These are phyloP conservation scores for Dipodomys merriami DNA, from an alignment of 2,113 vertebrate genomes.

Conservation along the genomic window DNA sequence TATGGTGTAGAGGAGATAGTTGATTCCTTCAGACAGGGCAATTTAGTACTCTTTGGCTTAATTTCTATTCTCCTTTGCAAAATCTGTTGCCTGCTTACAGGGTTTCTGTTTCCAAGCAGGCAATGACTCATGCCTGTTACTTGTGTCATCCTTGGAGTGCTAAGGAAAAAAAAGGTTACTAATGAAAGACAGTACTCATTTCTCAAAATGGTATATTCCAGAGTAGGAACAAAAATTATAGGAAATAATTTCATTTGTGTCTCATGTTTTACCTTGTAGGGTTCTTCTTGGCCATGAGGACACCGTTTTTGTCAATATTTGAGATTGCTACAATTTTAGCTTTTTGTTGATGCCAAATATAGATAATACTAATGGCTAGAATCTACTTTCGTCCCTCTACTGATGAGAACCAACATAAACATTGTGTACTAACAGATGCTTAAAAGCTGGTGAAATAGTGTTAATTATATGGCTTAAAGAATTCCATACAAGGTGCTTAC, in stretches of 20 bases:
- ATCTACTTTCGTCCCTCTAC: background rate
- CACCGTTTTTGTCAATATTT: background rate
- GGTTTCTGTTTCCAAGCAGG: background rate
- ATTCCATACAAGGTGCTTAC: background rate
- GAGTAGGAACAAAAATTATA: background rate
- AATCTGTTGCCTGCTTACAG: background rate
- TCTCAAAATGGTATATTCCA: background rate
- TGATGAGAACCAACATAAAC: background rate
- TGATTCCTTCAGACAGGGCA: background rate
- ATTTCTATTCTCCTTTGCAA: background rate
- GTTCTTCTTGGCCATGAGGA: background rate
- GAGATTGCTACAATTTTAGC: background rate
- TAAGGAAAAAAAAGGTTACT: background rate
- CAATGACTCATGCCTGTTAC: background rate
- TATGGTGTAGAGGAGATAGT: background rate
- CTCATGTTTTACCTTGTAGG: background rate
- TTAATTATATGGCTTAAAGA: too few species aligned
- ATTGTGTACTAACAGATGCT: background rate
- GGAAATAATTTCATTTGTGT: background rate
- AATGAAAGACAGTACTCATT: background rate
- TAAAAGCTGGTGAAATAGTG: background rate
- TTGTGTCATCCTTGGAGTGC: background rate
- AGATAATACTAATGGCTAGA: background rate
- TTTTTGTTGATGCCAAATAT: slow-evolving; percentile 36
- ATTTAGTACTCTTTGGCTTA: background rate